Base-by-base conservation (phyloP, 92 coral and sea anemone species). In the Phenganax subtilis region DNA sequence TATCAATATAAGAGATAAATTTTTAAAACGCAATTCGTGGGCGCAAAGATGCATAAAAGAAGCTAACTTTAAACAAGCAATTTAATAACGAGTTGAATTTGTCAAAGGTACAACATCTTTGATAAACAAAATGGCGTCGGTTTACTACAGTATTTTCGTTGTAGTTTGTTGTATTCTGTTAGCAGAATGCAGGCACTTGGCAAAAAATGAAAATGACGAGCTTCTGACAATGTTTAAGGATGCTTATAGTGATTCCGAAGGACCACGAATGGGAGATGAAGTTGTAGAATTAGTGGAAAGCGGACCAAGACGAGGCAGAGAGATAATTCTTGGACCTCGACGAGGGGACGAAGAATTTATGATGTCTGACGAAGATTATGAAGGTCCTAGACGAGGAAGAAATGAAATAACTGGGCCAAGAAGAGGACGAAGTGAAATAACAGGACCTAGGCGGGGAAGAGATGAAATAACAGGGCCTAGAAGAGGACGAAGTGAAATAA, bases 401-500 rank as follows among this genome's bases (percentile, higher is more conserved):
- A 82, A 76, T 55, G 52, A 75, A 63, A 86, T 20, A 60, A 80
- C 70, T 54, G 80, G 80, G 0, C 82, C 88, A 6, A 53, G 84
- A n/a, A 75, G 80, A 12, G 88, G 88, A 0, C 70, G 88, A 64
- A 63, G 70, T 59, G 79, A 60, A 47, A 80, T 77, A 5, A 67
- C 47, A n/a, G 92, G 92, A 51, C 89, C 92, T 28, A 86, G 91
- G 57, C 88, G 88, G 25, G 90, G 90, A 68, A 86, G 92, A n/a
- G 83, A 81, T 54, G 63, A 37, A 37, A 37, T 85, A 28, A 78
- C 64, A 44, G 88, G 87, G 55, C 89, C 89, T 51, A 81, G 91
- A n/a, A 87, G 92, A 84, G 92, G 90, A 62, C 64, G 88, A 56
- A 62, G 72, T 54, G 52, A 87, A 69, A 85, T 83, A 14, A 54